A percentile compares a stretch with the other conserved stretches of the same genome.
phyloP scores from a whole-genome alignment of 1,140 invertebrate genomes.

The Atta texana region DNA sequence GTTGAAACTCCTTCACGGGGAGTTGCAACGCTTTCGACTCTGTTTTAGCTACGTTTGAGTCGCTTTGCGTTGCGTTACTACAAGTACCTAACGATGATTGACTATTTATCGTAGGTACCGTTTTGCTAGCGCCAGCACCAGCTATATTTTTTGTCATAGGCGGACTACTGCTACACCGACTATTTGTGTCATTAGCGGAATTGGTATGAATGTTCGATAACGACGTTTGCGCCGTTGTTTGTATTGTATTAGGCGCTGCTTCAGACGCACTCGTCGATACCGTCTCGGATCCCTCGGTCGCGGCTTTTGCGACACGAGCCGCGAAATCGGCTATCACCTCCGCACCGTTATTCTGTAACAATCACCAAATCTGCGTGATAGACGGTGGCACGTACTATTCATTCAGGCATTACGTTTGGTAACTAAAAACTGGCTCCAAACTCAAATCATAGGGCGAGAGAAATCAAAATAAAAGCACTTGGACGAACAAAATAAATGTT shows the following conservation, averaged over 20 bases:
- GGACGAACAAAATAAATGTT: conserved; percentile 69
- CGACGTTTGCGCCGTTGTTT: conserved; percentile 66
- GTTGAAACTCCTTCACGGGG: conserved; percentile 75
- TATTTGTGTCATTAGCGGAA: conserved; percentile 72
- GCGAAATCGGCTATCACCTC: conserved; percentile 82
- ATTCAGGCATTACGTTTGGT: conserved; percentile 61
- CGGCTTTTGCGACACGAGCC: conserved; percentile 80
- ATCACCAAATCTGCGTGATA: conserved; percentile 83
- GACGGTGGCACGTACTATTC: conserved; percentile 74
- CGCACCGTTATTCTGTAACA: conserved; percentile 81
- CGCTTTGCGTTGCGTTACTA: conserved; percentile 67
- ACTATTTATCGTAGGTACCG: conserved; percentile 65
- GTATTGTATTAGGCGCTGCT: conserved; percentile 49
- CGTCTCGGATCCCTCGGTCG: conserved; percentile 75
- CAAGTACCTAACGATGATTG: conserved; percentile 69
- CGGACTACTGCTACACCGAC: conserved; percentile 73
- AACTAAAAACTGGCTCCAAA: conserved; percentile 81
- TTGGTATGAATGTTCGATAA: conserved; percentile 70
- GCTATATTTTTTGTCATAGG: conserved; percentile 69
- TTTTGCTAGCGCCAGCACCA: conserved; percentile 51
- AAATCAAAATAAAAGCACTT: conserved; percentile 70
- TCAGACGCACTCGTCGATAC: conserved; percentile 65
- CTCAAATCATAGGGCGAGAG: conserved; percentile 74
- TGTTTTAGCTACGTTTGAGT: conserved; percentile 67
- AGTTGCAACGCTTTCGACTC: conserved; percentile 77